Percentiles rank a stretch among this genome's conserved stretches.
phyloP scores from a whole-genome alignment of 2,888 invertebrate species.

The Athalia circularis region DNA sequence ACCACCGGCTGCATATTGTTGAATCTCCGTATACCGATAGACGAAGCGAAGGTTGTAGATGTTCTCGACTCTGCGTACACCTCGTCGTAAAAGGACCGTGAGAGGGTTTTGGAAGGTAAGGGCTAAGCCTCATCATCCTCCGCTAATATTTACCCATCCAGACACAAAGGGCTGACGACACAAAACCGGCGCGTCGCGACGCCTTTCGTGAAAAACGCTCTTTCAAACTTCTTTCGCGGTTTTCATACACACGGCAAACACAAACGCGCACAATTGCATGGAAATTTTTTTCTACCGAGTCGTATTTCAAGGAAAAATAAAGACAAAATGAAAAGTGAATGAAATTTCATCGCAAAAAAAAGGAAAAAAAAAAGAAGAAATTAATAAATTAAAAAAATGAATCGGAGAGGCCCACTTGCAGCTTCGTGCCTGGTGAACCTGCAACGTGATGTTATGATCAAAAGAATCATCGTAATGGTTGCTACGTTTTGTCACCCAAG shows the following conservation, averaged over 20 bases:
- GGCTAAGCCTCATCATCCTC: constrained; percentile 68
- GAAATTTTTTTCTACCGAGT: not conserved
- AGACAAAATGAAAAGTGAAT: no score
- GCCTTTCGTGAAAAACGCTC: constrained; percentile 22
- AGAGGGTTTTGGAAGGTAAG: constrained; percentile 45
- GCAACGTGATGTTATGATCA: no score
- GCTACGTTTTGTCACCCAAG: no score
- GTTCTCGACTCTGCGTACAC: constrained; percentile 3
- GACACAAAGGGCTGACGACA: constrained; percentile 61
- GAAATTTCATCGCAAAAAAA: no score
- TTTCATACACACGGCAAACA: constrained; percentile 32
- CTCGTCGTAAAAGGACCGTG: constrained; percentile 1
- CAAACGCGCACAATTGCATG: constrained; percentile 3
- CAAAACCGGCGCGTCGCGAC: constrained; percentile 34
- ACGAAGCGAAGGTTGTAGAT: not conserved
- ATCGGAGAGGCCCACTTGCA: no score
- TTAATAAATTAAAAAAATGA: no score
- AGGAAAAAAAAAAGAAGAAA: no score
- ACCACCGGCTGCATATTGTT: not conserved
- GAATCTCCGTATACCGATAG: not conserved
- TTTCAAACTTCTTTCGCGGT: constrained; percentile 21
- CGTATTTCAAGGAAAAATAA: no score
- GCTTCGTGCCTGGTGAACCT: no score
- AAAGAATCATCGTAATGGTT: no score
- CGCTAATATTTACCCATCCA: constrained; percentile 69